Evolutionary conservation across 2,888 invertebrate species (phyloP), one percentile per base, ranked within the genome.

Genomic region (Deilephila porcellus): DNA sequence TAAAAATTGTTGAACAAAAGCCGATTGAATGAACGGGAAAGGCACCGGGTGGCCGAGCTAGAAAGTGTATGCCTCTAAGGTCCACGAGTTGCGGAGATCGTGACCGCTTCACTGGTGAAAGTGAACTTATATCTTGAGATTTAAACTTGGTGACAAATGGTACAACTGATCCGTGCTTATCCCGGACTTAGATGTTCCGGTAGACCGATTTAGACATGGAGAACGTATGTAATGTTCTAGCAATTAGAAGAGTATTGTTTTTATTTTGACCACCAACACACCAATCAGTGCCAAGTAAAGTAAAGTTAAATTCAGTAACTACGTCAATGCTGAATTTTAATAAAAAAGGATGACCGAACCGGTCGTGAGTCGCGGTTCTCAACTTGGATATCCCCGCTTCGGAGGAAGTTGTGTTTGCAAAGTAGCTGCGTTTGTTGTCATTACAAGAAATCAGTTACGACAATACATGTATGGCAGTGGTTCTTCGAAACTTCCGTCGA

Each of bases 61-160:
- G 91, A 92, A 93, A 93, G 93, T 89, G 84, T 81, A 74, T 52
- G 74, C 71, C 74, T 78, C 52, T 73, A 76, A 78, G 76, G 76
- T 78, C 76, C 76, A 83, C 77, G 79, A 81, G 81, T 82, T 78
- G 78, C 75, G 76, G 72, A 85, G 83, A 83, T 88, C 88, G 89
- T 88, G 89, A 86, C 88, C 88, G 87, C 88, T 89, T 83, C 87
- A 89, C 85, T 79, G 83, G 91, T 86, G 92, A 93, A 92, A 93
- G 92, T 90, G 81, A 76, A 76, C 74, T 63, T 80, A 80, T 71
- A 81, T 79, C 83, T 84, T 85, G 84, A 85, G 83, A 85, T 82
- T 81, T 72, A 80, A 82, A 77, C 76, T 77, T 72, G 60, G 45
- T 75, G 77, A 72, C 73, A 80, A 78, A 78, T 81, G 81, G 80